phyloP scores from a whole-genome alignment of 1,140 invertebrate genomes.

The Tetramorium parvispinum region DNA sequence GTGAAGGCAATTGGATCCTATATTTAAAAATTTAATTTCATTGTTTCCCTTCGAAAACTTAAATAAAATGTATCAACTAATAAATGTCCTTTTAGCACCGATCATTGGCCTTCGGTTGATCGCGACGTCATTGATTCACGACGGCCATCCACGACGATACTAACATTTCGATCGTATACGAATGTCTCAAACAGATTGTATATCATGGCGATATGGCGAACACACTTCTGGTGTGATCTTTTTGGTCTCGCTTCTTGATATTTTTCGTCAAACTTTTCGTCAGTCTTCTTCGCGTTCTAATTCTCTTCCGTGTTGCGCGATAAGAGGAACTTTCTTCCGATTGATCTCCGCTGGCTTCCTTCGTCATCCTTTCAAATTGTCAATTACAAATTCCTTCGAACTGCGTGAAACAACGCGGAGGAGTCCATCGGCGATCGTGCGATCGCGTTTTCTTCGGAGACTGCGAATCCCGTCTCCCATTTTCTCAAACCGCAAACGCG shows the following conservation, averaged over 20 bases:
- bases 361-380: background rate
- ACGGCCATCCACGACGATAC: background rate
- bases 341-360: background rate
- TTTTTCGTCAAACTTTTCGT: constrained; percentile 27
- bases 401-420: constrained; percentile 1
- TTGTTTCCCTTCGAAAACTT: background rate
- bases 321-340: constrained; percentile 9
- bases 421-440: background rate
- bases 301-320: constrained; percentile 5
- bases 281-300: constrained; percentile 51
- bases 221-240: background rate
- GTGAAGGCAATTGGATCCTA: background rate
- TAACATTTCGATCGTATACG: constrained; percentile 4
- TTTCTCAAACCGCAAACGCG: background rate
- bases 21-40: background rate
- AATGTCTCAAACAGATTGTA: constrained; percentile 7
- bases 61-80: constrained; percentile 14
- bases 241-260: constrained; percentile 45
- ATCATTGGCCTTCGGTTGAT: background rate
- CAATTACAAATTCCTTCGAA: background rate
- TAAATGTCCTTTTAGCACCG: background rate
- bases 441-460: background rate
- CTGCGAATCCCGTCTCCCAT: background rate
- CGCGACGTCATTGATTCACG: background rate
- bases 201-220: background rate